These are phyloP conservation scores for Muscicapa comitata DNA, from an alignment of 2,797 vertebrate species.

Conservation along the genomic window DNA sequence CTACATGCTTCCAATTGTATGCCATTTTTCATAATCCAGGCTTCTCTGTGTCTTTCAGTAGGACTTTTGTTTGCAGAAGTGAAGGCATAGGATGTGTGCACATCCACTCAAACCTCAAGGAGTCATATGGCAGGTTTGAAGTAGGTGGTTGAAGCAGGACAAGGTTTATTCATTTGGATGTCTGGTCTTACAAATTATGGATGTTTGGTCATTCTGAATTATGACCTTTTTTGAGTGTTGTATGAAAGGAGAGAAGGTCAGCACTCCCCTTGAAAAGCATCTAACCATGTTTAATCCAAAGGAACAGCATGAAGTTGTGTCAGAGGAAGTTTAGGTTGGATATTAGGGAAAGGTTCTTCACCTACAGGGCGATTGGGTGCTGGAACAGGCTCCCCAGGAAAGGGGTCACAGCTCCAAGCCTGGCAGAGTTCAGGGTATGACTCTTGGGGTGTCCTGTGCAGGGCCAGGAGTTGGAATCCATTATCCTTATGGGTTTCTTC, in stretches of 20 bases:
- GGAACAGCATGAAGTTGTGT: background rate
- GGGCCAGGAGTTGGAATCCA: background rate
- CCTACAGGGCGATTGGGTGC: fast-evolving
- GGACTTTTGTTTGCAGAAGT: background rate
- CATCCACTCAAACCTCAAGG: background rate
- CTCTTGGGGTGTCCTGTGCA: background rate
- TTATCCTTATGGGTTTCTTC: background rate
- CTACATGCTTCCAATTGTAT: fast-evolving
- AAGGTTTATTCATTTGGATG: background rate
- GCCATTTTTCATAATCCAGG: background rate
- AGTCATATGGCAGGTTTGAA: background rate
- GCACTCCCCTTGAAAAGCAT: constrained; percentile 95
- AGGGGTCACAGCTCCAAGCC: background rate
- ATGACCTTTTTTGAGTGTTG: constrained; percentile 73
- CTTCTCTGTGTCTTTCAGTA: background rate
- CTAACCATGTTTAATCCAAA: constrained; percentile 69
- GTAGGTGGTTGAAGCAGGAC: background rate
- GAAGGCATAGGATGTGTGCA: background rate
- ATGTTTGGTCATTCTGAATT: background rate
- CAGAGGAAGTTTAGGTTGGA: background rate
- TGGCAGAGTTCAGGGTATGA: background rate
- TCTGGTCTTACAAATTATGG: background rate
- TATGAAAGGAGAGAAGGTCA: constrained; percentile 99
- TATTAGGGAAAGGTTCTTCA: background rate
- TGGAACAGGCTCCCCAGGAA: background rate